Evolutionary conservation across 2,888 invertebrate genomes (phyloP), one percentile per base, ranked within the genome.

Genomic region (Alitta virens): DNA sequence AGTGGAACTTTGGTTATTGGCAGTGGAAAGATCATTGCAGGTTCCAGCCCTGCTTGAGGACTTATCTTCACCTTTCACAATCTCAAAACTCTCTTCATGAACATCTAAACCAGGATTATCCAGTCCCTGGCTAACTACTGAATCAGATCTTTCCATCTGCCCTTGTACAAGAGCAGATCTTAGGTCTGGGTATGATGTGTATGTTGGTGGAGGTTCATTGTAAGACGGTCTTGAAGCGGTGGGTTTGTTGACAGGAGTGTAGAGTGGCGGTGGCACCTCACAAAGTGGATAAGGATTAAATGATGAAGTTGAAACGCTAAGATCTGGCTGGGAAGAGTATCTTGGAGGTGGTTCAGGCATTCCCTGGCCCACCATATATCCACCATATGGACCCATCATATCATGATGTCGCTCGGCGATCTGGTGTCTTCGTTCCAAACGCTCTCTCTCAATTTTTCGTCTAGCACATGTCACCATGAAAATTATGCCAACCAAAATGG

Each of bases 401-500:
- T 16, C n/a, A 12, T 33, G 33, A 9, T n/a, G 46, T n/a, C 46
- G 3, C 46, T 46, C 46, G n/a, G 46, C 46, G n/a, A n/a, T n/a
- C 21, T n/a, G 21, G 3, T 7, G 18, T 46, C 46, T n/a, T 3
- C 46, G n/a, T 21, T 46, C 18, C 7, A 18, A 21, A n/a, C 21
- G 46, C n/a, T n/a, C 18, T n/a, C 21, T n/a, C n/a, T 18, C 21
- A n/a, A 46, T 50, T 33, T 59, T 59, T 12, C 51, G 18, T 38
- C 59, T 46, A 12, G 49, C 49, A 24, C 59, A 59, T 18, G 59
- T 59, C 14, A 59, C 21, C 59, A 59, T 59, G 40, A 59, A 23
- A 27, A 27, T 24, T n/a, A 59, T 59, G 1, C 51, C 51, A 14
- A 50, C 27, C 16, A 52, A 27, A 21, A 59, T 40, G 33, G 49